Evolutionary conservation across 2,113 vertebrate species (phyloP).

Genomic region (Oriolus oriolus): DNA sequence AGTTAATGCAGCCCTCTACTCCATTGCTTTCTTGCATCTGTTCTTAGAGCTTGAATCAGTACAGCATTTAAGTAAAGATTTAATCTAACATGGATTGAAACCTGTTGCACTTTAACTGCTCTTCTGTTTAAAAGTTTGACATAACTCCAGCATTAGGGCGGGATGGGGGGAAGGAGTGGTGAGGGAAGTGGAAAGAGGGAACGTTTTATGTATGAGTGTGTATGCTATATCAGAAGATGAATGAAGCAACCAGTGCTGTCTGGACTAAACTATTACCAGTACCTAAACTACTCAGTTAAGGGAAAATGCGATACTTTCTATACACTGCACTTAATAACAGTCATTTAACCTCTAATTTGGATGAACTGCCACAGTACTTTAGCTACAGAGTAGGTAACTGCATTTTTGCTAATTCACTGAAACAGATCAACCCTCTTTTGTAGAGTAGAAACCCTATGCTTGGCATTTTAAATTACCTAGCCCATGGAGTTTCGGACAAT

Average conservation of each 20-base stretch:
- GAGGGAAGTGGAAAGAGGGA: background rate
- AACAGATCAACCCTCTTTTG: background rate
- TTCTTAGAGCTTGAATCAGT: background rate
- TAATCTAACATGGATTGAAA: background rate
- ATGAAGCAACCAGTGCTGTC: background rate
- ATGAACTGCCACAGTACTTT: background rate
- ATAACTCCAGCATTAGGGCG: background rate
- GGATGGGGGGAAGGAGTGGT: background rate
- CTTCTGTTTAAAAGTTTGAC: background rate
- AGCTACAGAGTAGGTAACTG: background rate
- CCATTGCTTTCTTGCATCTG: background rate
- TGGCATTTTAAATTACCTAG: background rate
- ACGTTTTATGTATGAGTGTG: background rate
- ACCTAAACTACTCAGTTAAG: background rate
- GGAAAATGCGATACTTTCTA: background rate
- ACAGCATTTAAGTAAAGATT: background rate
- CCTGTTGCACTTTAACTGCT: background rate
- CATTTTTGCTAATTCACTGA: background rate
- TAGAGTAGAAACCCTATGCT: background rate
- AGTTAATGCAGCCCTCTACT: background rate
- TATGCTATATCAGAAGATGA: background rate
- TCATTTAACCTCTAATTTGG: background rate
- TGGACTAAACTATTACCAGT: background rate
- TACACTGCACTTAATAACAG: background rate
- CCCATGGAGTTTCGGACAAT: background rate